Conservation (phyloP, 2,113 vertebrate species). For the Azemiops feae region DNA sequence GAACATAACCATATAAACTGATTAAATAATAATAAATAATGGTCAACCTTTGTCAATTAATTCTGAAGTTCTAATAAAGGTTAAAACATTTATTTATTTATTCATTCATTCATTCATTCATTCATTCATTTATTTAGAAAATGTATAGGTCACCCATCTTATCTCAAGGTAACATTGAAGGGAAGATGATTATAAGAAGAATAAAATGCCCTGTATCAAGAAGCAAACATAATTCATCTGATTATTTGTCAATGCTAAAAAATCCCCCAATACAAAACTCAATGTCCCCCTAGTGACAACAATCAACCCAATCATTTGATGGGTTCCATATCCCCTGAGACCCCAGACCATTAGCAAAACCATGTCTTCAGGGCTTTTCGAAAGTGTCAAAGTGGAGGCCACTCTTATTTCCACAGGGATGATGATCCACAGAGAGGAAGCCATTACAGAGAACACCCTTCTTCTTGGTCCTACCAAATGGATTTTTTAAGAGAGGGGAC, state of each 20-base stretch:
- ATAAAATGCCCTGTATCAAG: neutral
- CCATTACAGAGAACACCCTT: no score
- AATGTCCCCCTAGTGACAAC: neutral
- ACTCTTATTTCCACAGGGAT: neutral
- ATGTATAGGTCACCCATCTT: neutral
- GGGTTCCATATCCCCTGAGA: no score
- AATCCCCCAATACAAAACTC: neutral
- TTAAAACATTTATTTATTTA: no score
- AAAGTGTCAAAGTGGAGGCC: neutral
- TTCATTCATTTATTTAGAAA: no score
- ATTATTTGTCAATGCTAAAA: neutral
- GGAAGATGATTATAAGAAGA: neutral
- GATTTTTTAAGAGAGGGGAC: no score
- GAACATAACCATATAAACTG: no score
- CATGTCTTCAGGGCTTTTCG: neutral
- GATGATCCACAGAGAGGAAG: neutral
- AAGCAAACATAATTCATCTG: neutral
- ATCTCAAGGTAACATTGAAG: neutral
- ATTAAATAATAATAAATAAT: no score
- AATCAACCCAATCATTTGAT: no score
- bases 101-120: no score
- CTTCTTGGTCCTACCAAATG: no score
- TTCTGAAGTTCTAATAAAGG: no score
- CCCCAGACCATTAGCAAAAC: neutral
- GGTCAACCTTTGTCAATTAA: no score